Evolutionary conservation across 2,888 invertebrate genomes (phyloP), one percentile per base, ranked within the genome.

Genomic region (Eremobia ochroleuca): DNA sequence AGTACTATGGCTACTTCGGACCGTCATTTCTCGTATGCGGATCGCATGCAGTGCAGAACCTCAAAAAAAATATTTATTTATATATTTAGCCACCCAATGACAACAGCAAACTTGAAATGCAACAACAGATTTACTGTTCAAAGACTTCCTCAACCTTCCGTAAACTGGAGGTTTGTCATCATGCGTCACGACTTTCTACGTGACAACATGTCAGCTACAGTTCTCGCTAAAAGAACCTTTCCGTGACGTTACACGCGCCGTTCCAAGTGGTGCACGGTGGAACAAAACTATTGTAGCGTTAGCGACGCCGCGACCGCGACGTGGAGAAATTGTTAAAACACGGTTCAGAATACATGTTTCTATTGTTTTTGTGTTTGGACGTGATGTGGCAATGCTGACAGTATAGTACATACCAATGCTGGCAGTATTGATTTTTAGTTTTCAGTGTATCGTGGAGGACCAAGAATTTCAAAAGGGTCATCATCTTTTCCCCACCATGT

Each of bases 181-280:
- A 40, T 40, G 6, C 75, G 81, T 83, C 87, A 80, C 68, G 73
- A 37, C 0, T 58, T 49, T 77, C 76, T 73, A 40, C 82, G 76
- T 82, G 62, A 73, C 80, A 79, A 79, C 81, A 83, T 88, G 89
- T 89, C 91, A 86, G 72, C 79, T 72, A 69, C 90, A 90, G 86
- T 87, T 87, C 78, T 83, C 73, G 79, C 78, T 87, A 85, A 89
- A 89, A 86, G 79, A 84, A 84, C 76, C 73, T 28, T 70, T 69
- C 37, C 79, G 83, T 77, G 76, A 69, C 78, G 80, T 85, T 81
- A 84, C 77, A 86, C 85, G 76, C 76, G 34, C 67, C 70, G 59
- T 76, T 81, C 71, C 80, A 82, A 80, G 76, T 46, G 72, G 67
- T 81, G 72, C 73, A 62, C 49, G 34, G 43, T 37, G 21, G 52